A percentile compares a stretch with the other conserved stretches of the same genome.
These are phyloP conservation scores for Cyclargus thomasi DNA, from an alignment of 1,140 invertebrate genomes.

Conservation along the genomic window DNA sequence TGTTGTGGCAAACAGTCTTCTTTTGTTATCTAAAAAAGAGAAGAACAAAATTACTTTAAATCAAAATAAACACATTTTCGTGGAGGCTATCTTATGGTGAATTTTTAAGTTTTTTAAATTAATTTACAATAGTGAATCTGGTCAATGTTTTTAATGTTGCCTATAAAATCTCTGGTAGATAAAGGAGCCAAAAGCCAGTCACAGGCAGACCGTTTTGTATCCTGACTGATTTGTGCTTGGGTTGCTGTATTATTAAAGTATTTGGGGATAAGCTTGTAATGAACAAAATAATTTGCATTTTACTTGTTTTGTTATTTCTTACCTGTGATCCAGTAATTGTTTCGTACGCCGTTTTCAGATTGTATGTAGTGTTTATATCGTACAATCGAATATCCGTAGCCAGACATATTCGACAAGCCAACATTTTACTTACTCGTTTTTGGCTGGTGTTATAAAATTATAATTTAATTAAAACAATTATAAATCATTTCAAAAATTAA, in stretches of 20 bases:
- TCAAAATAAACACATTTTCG: too few relatives aligned
- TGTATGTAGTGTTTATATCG: slow-evolving; percentile 28
- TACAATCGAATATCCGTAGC: slow-evolving; percentile 31
- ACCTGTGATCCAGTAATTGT: slow-evolving; percentile 33
- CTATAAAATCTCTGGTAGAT: too few relatives aligned
- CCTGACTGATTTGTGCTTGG: too few relatives aligned
- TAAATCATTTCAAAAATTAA: not conserved
- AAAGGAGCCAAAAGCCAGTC: too few relatives aligned
- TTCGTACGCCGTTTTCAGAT: slow-evolving; percentile 31
- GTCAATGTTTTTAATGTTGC: too few relatives aligned
- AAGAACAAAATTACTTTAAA: not conserved
- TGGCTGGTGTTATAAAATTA: not conserved
- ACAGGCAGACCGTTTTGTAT: too few relatives aligned
- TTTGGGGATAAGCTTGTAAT: too few relatives aligned
- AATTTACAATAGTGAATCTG: too few relatives aligned
- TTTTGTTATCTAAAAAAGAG: slow-evolving; percentile 29
- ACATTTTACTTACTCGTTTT: slow-evolving; percentile 27
- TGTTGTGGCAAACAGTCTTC: slow-evolving; percentile 35
- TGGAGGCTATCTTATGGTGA: too few relatives aligned
- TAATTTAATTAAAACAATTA: slow-evolving; percentile 1
- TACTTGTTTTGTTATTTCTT: not conserved
- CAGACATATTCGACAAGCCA: slow-evolving; percentile 36
- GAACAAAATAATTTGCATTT: too few relatives aligned
- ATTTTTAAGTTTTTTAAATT: too few relatives aligned
- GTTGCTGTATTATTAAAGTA: too few relatives aligned